Evolutionary conservation across 2,113 vertebrate species (phyloP), one percentile per base, ranked within the genome.

Genomic region (Myodes glareolus): DNA sequence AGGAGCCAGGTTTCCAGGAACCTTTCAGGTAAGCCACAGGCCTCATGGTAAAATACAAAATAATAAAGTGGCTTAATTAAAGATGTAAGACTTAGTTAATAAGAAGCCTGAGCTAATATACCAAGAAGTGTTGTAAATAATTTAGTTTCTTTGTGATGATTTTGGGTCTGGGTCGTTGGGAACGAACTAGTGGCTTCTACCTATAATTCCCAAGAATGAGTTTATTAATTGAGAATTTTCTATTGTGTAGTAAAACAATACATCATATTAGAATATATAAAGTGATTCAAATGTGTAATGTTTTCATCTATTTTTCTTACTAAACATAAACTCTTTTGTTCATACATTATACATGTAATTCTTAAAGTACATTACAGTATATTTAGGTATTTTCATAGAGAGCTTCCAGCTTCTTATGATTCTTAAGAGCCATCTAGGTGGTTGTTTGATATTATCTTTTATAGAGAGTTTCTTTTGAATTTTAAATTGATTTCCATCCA

Each of bases 331-430:
- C n/a, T 58, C 12, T 75, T 61, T 78, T 21, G 65, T 68, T 77
- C 88, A 89, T 72, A 3, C 10, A 12, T 73, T 6, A 10, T 70
- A 78, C 3, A 93, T 82, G 76, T 72, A 94, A 93, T 63, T 92
- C 80, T 96, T 73, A 91, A 97, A 95, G 72, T 39, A 92, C 7
- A 92, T 95, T 88, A 90, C 81, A 21, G 4, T 27, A 67, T 70
- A 92, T 73, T 92, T 94, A 84, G 78, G 9, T 77, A 19, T 70
- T 92, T 94, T 84, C 29, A 63, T 67, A 88, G 42, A 91, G 12
- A 93, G 90, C 52, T 85, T 96, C 12, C 90, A 81, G 87, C 12
- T 2, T 73, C 21, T 65, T 88, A 68, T n/a, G 68, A 90, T 70
- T 85, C 75, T 81, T 92, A 63, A 93, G 80, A 3, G 29, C 0